These are phyloP conservation scores for Thalassophryne amazonica DNA, from an alignment of 2,797 vertebrate species.

Conservation along the genomic window DNA sequence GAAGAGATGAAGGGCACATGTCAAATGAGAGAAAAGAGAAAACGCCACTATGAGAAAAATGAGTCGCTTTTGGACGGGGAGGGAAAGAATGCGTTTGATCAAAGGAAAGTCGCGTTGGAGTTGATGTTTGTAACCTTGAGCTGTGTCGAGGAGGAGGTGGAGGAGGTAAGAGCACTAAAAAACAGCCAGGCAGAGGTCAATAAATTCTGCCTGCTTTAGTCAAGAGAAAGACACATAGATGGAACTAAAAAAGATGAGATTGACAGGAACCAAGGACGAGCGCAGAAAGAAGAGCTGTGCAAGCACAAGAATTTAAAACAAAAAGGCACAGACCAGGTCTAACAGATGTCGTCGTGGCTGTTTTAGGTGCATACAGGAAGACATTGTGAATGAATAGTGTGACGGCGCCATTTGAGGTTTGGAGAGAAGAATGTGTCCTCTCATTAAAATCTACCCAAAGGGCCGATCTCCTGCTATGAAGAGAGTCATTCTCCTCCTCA, in stretches of 20 bases:
- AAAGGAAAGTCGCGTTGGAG: background rate
- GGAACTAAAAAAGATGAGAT: background rate
- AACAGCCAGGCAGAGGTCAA: conserved; percentile 41
- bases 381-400: conserved; percentile 47
- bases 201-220: conserved; percentile 4
- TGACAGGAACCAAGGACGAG: background rate
- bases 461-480: conserved; percentile 44
- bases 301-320: conserved; percentile 35
- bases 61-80: background rate
- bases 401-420: conserved; percentile 36
- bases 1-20: background rate
- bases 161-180: conserved; percentile 12
- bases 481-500: conserved; percentile 42
- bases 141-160: background rate
- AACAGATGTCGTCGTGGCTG: conserved; percentile 3
- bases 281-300: conserved; percentile 10
- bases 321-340: conserved; percentile 14
- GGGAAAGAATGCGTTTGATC: conserved; percentile 21
- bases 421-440: conserved; percentile 52
- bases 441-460: conserved; percentile 68
- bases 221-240: background rate
- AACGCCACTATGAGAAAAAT: background rate
- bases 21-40: background rate
- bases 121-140: conserved; percentile 43
- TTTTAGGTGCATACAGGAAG: conserved; percentile 14